Base-by-base conservation (phyloP, 2,113 vertebrate species). In the Neotoma lepida region DNA sequence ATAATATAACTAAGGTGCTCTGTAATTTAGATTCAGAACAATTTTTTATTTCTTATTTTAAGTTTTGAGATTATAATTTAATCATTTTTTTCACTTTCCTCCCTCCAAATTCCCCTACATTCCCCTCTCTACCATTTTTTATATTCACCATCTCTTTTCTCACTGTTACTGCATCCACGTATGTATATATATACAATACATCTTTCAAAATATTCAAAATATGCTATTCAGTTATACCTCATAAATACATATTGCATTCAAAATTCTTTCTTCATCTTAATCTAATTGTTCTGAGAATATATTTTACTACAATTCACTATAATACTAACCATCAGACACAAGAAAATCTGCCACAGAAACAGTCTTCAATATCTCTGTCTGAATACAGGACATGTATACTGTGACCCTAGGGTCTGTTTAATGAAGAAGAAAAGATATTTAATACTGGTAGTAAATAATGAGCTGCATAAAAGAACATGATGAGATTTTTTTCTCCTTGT, bases 401-500 rank as follows among this genome's bases (percentile, higher is more conserved):
- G 15, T 86, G 46, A 86, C 18, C 2, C 88, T 90, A 88, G 20
- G 84, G 61, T 86, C 1, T 82, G 20, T 91, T 64, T 61, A 64
- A 68, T 30, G 41, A 30, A 14, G 58, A 28, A 80, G 30, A 88
- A 90, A 88, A 13, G 24, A 51, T 2, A 30, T 84, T 78, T 70
- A 71, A 24, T 73, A 86, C 39, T 74, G 35, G 2, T 49, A 51
- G 6, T 85, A 82, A 87, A 28, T 86, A 92, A 76, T 61, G 26
- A 78, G 61, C 35, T 91, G 35, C 86, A 26, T 46, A 94, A 94
- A 89, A 14, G 41, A 91, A 73, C 18, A 77, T 15, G 70, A 7
- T 58, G 61, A 70, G 17, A 96, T 76, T 68, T 84, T 68, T 84
- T n/a, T 88, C 24, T 86, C 15, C 81, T 88, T 92, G 54, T 80